Evolutionary conservation across 1,140 invertebrate genomes (phyloP), one percentile per base, ranked within the genome.

Genomic region (Trypoxylus dichotomus): DNA sequence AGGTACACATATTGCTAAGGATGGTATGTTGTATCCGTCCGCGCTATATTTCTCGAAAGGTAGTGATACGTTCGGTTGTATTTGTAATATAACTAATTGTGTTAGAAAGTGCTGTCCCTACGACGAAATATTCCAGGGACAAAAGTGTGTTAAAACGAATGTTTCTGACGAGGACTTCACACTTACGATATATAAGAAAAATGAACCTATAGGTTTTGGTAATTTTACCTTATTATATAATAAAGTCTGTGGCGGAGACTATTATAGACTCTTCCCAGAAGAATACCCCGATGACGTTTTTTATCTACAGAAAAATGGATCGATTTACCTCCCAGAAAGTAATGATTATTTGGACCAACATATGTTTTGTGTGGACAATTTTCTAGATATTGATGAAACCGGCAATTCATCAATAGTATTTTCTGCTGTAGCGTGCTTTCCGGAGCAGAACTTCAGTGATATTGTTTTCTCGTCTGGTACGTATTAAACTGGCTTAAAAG

Each of bases 81-180:
- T 81, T 21, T 82, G 81, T 71, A 72, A 81, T 13, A 58, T 82
- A 25, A 77, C 41, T 24, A 42, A 63, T 1, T 82, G 81, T 63
- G 11, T 81, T 10, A 47, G 79, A 73, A 80, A 79, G 63, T 82
- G 81, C 77, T 82, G 81, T 27, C 6, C 21, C 6, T 19, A 13
- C 24, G 21, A 27, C 10, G 25, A 63, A 7, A 11, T 63, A 24
- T 32, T 77, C 15, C 68, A 77, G n/a, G 42, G 60, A 13, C 8
- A 5, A 2, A 13, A 63, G 3, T 63, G 60, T 27, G 10, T 63
- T 63, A 11, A 63, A 19, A 6, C 1, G 10, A 63, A 63, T 27
- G 21, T 0, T 11, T 25, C 60, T 6, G 13, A 63, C 13, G 19
- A 19, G 7, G n/a, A 21, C 5, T 24, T 63, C 13, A 19, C 6